Percentiles rank a stretch among this genome's conserved stretches.
Conservation (phyloP, 2,113 vertebrate genomes). For the Upupa epops region DNA sequence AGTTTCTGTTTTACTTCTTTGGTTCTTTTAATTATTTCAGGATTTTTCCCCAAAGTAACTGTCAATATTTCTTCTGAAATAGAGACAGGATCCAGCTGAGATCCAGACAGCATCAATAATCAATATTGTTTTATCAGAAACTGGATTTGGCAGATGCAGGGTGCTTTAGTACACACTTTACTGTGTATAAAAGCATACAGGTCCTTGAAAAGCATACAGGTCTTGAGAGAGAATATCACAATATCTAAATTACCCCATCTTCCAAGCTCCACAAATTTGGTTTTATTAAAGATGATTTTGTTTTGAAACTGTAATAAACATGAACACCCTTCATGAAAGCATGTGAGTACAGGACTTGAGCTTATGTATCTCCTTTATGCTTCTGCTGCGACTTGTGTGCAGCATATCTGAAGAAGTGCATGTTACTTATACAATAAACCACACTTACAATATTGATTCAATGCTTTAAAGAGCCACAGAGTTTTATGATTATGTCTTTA, state of each 20-base stretch:
- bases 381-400: not conserved
- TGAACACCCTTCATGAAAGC: not conserved
- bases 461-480: not conserved
- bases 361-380: not conserved
- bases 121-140: not conserved
- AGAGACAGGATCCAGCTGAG: not conserved
- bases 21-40: too few relatives aligned
- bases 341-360: not conserved
- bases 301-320: not conserved
- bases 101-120: not conserved
- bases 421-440: not conserved
- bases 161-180: not conserved
- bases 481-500: not conserved
- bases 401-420: not conserved
- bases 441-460: not conserved
- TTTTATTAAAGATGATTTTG: not conserved
- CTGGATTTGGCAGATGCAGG: not conserved
- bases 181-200: not conserved
- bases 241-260: not conserved
- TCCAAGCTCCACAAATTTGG: not conserved
- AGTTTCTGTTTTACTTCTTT: too few relatives aligned
- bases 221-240: not conserved
- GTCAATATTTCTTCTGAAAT: not conserved
- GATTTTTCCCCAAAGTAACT: not conserved
- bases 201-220: not conserved